Evolutionary conservation across 1,140 invertebrate genomes (phyloP), one percentile per base, ranked within the genome.

Genomic region (Vollenhovia emeryi): DNA sequence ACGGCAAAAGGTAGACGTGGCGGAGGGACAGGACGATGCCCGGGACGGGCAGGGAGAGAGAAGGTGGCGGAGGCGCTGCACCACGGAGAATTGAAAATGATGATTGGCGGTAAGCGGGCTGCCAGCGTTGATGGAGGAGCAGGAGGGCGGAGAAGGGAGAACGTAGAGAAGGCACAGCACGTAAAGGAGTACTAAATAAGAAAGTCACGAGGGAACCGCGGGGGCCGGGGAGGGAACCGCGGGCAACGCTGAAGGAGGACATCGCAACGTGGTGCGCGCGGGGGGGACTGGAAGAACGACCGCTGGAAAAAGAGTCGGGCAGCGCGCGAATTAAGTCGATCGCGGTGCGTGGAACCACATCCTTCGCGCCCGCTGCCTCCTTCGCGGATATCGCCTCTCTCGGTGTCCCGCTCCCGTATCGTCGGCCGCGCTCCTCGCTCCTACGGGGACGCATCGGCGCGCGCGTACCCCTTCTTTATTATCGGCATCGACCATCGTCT

Each of bases 331-430:
- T 94, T 94, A 94, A 94, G 94, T 94, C 92, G 93, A 94, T 94
- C 94, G 93, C 91, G 89, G 93, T 94, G 93, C 94, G 94, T 94
- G 93, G 93, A 94, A 94, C 94, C 93, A 94, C 94, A 94, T 94
- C 94, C 94, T 94, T 93, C 92, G 91, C 93, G 92, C 92, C 90
- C 90, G 90, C 85, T 92, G 92, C 92, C 91, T 89, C 75, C 80
- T 90, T 90, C 89, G 90, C 87, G 89, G 88, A 93, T 93, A 94
- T 93, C 92, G 90, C 91, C 93, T 92, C 94, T 93, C 92, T 92
- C 92, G 60, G 13, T 84, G 64, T 66, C 73, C 21, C n/a, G 45
- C 30, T 64, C 5, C 27, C 52, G 27, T 62, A 66, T 69, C 89
- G 91, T 60, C 71, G 85, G 86, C 86, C 82, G 74, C 82, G 85